Conservation (phyloP, 2,113 vertebrate species). For the Heteronetta atricapilla region DNA sequence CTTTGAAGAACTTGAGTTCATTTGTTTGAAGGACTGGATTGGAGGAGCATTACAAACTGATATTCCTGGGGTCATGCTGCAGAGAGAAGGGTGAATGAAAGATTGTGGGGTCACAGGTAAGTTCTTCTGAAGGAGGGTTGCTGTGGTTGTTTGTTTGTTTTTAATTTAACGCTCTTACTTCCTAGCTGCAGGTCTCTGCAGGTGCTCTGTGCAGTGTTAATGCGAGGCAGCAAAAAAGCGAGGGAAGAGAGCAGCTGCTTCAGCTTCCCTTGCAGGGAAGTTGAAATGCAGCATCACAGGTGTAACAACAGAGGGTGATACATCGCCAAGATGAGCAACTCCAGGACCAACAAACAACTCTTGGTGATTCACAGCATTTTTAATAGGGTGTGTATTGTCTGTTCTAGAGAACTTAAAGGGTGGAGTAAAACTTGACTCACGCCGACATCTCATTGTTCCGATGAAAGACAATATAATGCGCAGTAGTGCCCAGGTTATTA, state of each 20-base stretch:
- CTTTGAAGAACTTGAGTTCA: not conserved
- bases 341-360: not conserved
- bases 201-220: not conserved
- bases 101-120: not conserved
- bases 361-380: not conserved
- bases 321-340: not conserved
- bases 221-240: accelerated
- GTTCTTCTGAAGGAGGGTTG: not conserved
- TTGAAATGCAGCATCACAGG: accelerated
- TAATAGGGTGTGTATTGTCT: not conserved
- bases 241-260: not conserved
- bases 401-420: not conserved
- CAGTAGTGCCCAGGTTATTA: not conserved
- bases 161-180: not conserved
- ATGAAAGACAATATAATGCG: not conserved
- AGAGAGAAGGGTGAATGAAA: not conserved
- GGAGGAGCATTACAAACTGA: not conserved
- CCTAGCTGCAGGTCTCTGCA: not conserved
- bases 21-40: not conserved
- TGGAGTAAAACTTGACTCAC: not conserved
- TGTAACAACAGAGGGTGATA: not conserved
- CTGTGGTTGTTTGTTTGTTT: not conserved
- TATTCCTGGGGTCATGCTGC: accelerated
- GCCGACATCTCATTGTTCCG: not conserved
- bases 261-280: too few relatives aligned